phyloP scores from a whole-genome alignment of 2,797 vertebrate species.

The Dermochelys coriacea region DNA sequence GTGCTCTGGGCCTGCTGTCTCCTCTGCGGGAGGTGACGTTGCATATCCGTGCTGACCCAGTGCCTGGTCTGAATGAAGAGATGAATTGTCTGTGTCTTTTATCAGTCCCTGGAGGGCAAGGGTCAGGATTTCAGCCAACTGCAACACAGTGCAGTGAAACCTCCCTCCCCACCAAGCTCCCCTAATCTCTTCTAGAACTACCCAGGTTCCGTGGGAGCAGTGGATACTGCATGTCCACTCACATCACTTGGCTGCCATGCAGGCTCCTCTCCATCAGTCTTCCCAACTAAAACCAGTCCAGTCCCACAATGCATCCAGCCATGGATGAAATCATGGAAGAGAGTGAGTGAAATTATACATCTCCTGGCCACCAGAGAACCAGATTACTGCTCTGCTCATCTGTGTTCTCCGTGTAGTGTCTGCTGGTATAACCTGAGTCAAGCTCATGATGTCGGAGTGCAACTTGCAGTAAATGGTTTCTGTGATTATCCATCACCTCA shows the following conservation, averaged over 20 bases:
- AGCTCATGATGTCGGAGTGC: too few relatives aligned
- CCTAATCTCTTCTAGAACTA: neutral
- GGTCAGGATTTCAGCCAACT: neutral
- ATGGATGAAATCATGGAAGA: neutral
- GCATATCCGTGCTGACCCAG: neutral
- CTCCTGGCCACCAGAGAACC: neutral
- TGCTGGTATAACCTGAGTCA: neutral
- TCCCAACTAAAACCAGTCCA: neutral
- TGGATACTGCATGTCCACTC: neutral
- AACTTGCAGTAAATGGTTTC: neutral
- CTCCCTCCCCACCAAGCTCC: neutral
- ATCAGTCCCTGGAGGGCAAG: neutral
- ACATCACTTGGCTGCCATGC: neutral
- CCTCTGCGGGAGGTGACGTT: neutral
- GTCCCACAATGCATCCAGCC: neutral
- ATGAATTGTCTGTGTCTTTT: neutral
- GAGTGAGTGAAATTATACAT: neutral
- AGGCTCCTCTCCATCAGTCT: neutral
- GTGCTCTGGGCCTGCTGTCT: neutral
- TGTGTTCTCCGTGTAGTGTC: neutral
- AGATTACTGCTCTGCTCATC: neutral
- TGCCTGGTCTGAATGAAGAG: neutral
- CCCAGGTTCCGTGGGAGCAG: neutral
- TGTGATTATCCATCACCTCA: neutral
- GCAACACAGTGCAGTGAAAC: neutral